Evolutionary conservation across 2,888 invertebrate genomes (phyloP), one percentile per base, ranked within the genome.

Genomic region (Sinelater perroti): DNA sequence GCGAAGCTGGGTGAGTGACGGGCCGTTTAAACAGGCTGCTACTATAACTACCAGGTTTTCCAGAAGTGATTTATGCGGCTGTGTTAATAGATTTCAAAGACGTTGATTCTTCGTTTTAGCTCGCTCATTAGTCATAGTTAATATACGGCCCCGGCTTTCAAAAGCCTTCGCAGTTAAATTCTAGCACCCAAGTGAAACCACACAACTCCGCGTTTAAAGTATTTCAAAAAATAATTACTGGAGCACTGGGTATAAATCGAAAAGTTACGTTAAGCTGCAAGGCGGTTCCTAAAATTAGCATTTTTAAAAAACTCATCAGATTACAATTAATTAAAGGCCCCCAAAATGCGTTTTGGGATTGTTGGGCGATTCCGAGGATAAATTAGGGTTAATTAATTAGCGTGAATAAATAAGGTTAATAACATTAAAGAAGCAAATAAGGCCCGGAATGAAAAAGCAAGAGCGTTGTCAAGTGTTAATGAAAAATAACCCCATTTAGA

Each of bases 401-500:
- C n/a, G n/a, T n/a, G n/a, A n/a, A n/a, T 35, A 35, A 35, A 16
- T 16, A 17, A 35, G 3, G 35, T 35, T 35, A 35, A 6, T 35
- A 33, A 35, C 18, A 21, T 40, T 24, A 40, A 14, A 40, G 24
- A 4, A 40, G 24, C 18, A 40, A 40, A 40, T 40, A 40, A 20
- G 20, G 11, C 6, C 14, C 7, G n/a, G 20, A 10, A 8, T 16
- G 30, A 53, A 45, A 51, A 52, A 53, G 35, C 30, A 36, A 53
- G 45, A 10, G 14, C 13, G 51, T 59, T 61, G 63, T 58, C 61
- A 30, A 60, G 56, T 61, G 26, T 46, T 38, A 20, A 59, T 68
- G 68, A 68, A 64, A 68, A 67, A 68, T 68, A 53, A 55, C 56
- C 64, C 60, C 54, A 54, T 61, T 64, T 67, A 57, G 56, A 20